Percentiles rank a stretch among this genome's conserved stretches.
phyloP scores from a whole-genome alignment of 2,888 invertebrate species.

The Aproaerema taeniolella region DNA sequence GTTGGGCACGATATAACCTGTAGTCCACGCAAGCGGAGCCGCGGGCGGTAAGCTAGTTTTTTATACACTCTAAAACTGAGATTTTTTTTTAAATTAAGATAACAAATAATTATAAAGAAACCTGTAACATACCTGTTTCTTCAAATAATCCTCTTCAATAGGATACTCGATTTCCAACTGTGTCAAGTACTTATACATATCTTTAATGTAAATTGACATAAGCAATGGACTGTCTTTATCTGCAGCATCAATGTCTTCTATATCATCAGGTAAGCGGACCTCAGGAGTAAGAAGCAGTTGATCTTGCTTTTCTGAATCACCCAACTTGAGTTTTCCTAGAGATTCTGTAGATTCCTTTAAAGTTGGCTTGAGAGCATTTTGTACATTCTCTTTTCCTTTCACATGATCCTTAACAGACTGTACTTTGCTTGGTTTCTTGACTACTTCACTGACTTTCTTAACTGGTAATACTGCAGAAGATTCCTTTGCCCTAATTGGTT shows the following conservation, averaged over 20 bases:
- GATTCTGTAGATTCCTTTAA: conserved; percentile 54
- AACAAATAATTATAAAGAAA: neutral
- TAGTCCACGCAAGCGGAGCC: too few species aligned
- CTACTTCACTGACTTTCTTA: conserved; percentile 18
- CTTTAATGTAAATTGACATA: conserved; percentile 90
- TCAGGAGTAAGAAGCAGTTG: neutral
- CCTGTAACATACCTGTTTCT: conserved; percentile 68
- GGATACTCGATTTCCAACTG: conserved; percentile 83
- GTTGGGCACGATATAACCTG: too few species aligned
- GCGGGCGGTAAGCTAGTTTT: too few species aligned
- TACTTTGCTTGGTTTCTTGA: conserved; percentile 41
- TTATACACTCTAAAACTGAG: too few species aligned
- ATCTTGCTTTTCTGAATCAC: conserved; percentile 22
- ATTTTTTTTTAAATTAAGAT: too few species aligned
- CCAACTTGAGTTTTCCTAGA: conserved; percentile 50
- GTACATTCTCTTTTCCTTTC: conserved; percentile 29
- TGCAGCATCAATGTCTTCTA: conserved; percentile 86
- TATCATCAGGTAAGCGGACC: conserved; percentile 45
- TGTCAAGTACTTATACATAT: conserved; percentile 91
- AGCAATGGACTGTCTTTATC: conserved; percentile 86
- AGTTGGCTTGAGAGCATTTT: conserved; percentile 38
- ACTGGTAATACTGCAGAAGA: conserved; percentile 27
- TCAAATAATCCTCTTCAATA: conserved; percentile 81
- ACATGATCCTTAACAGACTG: conserved; percentile 38
- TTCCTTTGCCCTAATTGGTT: conserved; percentile 44